Evolutionary conservation across 53 echinoderm and acorn worm genomes (phyloP), one percentile per base, ranked within the genome.

Genomic region (Paelopatides confundens): DNA sequence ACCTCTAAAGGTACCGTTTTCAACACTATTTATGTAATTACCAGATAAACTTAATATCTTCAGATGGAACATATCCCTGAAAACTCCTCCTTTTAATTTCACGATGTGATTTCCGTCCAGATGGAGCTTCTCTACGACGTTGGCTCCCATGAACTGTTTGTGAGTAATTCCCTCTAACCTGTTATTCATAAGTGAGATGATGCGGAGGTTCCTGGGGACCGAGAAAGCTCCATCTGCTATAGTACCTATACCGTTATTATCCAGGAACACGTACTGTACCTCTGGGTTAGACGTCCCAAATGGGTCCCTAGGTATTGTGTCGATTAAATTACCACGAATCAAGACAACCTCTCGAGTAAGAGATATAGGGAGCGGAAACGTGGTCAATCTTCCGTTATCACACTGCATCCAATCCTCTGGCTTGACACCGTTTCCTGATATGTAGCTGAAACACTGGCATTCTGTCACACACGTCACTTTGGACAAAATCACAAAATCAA

Each of bases 211-310:
- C 32, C 31, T 48, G 2, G 79, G 79, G 32, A 79, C 79, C 33
- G 79, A 79, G 18, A 79, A 79, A 28, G 79, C 79, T 31, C 79
- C 79, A 21, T 79, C 79, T 15, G 79, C 43, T 6, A 79, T 50
- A 8, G 79, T 47, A 3, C 29, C 21, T 3, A 79, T 79, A 6
- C 35, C 14, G 33, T 79, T 79, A 52, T 52, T 52, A 53, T 79
- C 79, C 46, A 79, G 54, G 52, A 51, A 52, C 2, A 54, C 79
- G 21, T 52, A 79, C 17, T 51, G 31, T 18, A 79, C 31, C 31
- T 79, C 52, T 3, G 79, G 24, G 48, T 15, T 15, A 29, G 49
- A 79, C 11, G 51, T 51, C 21, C 79, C 79, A 24, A 79, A 79
- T 46, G 79, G 79, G 21, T 50, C 52, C 3, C 23, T 28, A 28